Percentiles rank a stretch among this genome's conserved stretches.
These are phyloP conservation scores for Saxicola maurus DNA, from an alignment of 2,797 vertebrate genomes.

Conservation along the genomic window DNA sequence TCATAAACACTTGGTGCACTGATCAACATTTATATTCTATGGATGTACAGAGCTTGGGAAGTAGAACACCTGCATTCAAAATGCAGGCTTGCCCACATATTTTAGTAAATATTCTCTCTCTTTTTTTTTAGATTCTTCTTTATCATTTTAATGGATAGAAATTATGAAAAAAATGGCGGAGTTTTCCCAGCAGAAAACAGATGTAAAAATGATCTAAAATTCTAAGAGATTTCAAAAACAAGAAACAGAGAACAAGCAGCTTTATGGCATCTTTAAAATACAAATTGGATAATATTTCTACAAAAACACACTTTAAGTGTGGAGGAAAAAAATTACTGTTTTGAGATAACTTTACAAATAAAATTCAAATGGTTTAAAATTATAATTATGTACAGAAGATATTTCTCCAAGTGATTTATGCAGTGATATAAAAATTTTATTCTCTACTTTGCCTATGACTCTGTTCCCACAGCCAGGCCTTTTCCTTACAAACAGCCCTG, in stretches of 20 bases:
- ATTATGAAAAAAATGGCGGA: constrained; percentile 2
- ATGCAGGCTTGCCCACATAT: neutral
- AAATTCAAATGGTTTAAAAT: neutral
- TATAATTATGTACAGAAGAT: neutral
- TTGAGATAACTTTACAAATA: neutral
- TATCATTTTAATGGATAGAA: neutral
- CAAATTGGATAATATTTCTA: neutral
- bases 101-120: neutral
- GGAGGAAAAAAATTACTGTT: neutral
- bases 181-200: constrained; percentile 4
- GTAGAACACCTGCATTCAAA: constrained; percentile 10
- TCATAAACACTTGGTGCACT: neutral
- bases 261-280: neutral
- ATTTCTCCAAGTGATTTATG: neutral
- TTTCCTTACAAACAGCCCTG: neutral
- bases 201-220: constrained; percentile 12
- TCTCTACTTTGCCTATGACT: neutral
- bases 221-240: constrained; percentile 5
- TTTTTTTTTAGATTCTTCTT: neutral
- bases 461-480: neutral
- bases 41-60: neutral
- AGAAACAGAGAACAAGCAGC: neutral
- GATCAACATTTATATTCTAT: constrained; percentile 3
- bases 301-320: neutral
- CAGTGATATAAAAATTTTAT: neutral